Base-by-base conservation (phyloP, 2,888 invertebrate genomes). In the Argyra leucocephala region DNA sequence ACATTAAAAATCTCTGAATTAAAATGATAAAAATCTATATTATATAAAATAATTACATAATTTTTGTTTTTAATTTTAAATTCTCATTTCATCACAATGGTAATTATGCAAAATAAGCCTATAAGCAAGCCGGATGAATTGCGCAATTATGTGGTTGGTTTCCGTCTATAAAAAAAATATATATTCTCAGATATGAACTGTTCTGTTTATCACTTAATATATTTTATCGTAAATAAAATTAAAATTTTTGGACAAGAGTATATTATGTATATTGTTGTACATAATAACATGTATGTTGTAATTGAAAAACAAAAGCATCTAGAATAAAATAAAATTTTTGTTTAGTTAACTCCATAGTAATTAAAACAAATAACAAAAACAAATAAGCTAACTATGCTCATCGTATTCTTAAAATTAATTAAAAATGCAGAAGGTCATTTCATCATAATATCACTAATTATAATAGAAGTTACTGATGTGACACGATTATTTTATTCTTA, bases 91-190 rank as follows among this genome's bases (percentile, higher is more conserved):
- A 48, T 48, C 18, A 48, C 48, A 48, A 48, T 48, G 15, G n/a
- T 48, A 48, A 48, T 48, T 48, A 48, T 48, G 48, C n/a, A 48
- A 48, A 48, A 48, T 48, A n/a, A 18, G 48, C 48, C 48, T 48
- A 48, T 48, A 48, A 48, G 48, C 18, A n/a, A 48, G 48, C 48
- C 48, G 48, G 48, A 48, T 48, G 48, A 48, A 18, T 48, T 48
- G 48, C 48, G 48, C 48, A 48, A 48, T 48, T 48, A 48, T n/a
- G 15, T 48, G 48, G 48, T 48, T 48, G n/a, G n/a, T 48, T 48
- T 48, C 48, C 48, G 48, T n/a, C 48, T 18, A 48, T 7, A 31
- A 31, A 31, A 31, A 31, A 31, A 6, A 31, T 31, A 31, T 10
- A 18, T 48, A 48, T 48, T 48, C 48, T 48, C 18, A 18, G 18